Conservation (phyloP, 2,888 invertebrate species). For the Dolomedes plantarius region DNA sequence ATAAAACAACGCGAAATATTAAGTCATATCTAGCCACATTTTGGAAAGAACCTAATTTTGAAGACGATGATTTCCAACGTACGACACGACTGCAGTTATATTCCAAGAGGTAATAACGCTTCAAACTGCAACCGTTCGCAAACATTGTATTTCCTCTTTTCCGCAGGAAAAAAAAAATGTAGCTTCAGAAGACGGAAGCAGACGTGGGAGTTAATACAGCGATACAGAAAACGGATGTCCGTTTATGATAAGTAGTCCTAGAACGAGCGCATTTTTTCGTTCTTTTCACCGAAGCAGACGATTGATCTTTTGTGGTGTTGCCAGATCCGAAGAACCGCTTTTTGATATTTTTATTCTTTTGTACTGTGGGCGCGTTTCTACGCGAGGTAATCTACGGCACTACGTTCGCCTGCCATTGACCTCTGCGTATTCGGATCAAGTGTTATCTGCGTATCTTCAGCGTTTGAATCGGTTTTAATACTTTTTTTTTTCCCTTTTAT, state of each 20-base stretch:
- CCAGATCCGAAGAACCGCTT: conserved; percentile 23
- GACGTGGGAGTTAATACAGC: conserved; percentile 23
- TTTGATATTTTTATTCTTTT: conserved; percentile 40
- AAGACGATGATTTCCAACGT: too few species aligned
- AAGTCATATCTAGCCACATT: too few species aligned
- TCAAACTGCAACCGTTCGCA: too few species aligned
- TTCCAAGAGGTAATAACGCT: too few species aligned
- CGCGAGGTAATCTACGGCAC: conserved; percentile 28
- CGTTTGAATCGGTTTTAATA: background rate
- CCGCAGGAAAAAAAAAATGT: background rate
- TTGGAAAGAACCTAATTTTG: too few species aligned
- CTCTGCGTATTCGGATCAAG: conserved; percentile 36
- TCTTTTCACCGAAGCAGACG: conserved; percentile 13
- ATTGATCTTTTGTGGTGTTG: conserved; percentile 39
- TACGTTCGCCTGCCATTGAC: conserved; percentile 47
- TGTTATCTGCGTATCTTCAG: conserved; percentile 13
- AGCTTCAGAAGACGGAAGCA: conserved; percentile 30
- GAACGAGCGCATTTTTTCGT: conserved; percentile 8
- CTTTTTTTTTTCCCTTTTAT: background rate
- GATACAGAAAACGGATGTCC: conserved; percentile 46
- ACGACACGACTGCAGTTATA: too few species aligned
- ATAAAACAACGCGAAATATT: too few species aligned
- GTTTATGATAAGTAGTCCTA: conserved; percentile 53
- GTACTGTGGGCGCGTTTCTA: conserved; percentile 44
- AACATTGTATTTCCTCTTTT: conserved; percentile 35